Base-by-base conservation (phyloP, 2,113 vertebrate species). In the Seriola quinqueradiata region DNA sequence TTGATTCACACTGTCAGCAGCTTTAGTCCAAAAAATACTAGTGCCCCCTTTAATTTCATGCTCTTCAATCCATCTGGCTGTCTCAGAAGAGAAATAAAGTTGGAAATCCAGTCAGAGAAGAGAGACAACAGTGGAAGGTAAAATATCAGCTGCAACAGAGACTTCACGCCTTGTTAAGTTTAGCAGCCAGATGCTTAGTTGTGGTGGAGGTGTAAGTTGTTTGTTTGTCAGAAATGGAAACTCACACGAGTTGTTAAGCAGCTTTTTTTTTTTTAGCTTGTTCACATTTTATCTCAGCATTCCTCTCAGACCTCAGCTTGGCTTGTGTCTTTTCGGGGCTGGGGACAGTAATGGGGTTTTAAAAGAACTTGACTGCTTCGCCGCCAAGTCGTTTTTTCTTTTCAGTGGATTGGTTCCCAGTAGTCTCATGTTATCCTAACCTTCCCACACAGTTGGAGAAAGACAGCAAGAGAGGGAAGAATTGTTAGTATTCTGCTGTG, bases 121-220 rank as follows among this genome's bases (percentile, higher is more conserved):
- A 8, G 72, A 71, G 50, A 75, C 55, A 70, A 61, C 21, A 48
- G 52, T 65, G 84, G 32, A 71, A 40, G 55, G 48, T 71, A 75
- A 52, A 64, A 60, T 76, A 72, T 84, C 48, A 77, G 69, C 85
- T 25, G 19, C 38, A 89, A 58, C 46, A 63, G 34, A 71, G 57
- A 72, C 55, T 42, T 87, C 70, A 81, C 61, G 61, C 57, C 73
- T 77, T 58, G 68, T 84, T 79, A 87, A 58, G 10, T 75, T 63
- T 38, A 69, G 67, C 42, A 67, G 77, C 65, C 57, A 77, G 28
- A 74, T 28, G 70, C 58, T 42, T 65, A 74, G 69, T 78, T 82
- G 36, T 70, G 64, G 52, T 40, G 60, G 61, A 84, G 75, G 77
- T 84, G 58, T 87, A 50, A 77, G 83, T 71, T 54, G 38, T 70